Evolutionary conservation across 2,797 vertebrate genomes (phyloP), one percentile per base, ranked within the genome.

Genomic region (Lepus townsendii): DNA sequence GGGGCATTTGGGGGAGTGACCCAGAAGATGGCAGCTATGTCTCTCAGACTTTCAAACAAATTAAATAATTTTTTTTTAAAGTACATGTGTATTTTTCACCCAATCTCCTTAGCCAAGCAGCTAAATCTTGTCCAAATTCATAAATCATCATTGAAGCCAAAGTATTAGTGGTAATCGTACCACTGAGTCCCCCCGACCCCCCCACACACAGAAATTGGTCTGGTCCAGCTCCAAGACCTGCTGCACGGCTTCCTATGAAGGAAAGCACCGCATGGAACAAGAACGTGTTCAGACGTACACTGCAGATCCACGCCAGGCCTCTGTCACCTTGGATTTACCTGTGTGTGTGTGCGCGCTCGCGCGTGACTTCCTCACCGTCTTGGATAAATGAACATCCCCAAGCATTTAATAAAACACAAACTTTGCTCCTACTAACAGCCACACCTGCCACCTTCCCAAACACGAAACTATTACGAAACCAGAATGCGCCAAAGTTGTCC

Each of bases 391-490:
- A 86, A 83, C 78, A 62, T 50, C 96, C 71, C 75, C 35, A 88
- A 71, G 27, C 62, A 92, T 13, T 92, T 65, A 66, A 92, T 38
- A 78, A 93, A 94, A 88, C 22, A 83, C 80, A 95, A 94, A 88
- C 57, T 94, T 60, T 60, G 47, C 66, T 86, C 38, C 52, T 57
- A 60, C 57, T 35, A 89, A 93, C 1, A 69, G 47, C 47, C 80
- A 87, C 50, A 47, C 78, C 71, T 79, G 75, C 65, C 54, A 84
- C 71, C 80, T 50, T 89, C 65, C 60, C 60, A 92, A 90, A 93
- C 47, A 72, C 1, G 66, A 79, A 88, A 89, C 78, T 73, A 90
- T 83, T 80, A 88, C 27, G 92, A 97, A 96, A 95, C 50, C 63
- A 42, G 52, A 5, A 16, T 3, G 71, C 30, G 80, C 78, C 87